Conservation (phyloP, 1,140 invertebrate genomes). For the Psix sp. region DNA sequence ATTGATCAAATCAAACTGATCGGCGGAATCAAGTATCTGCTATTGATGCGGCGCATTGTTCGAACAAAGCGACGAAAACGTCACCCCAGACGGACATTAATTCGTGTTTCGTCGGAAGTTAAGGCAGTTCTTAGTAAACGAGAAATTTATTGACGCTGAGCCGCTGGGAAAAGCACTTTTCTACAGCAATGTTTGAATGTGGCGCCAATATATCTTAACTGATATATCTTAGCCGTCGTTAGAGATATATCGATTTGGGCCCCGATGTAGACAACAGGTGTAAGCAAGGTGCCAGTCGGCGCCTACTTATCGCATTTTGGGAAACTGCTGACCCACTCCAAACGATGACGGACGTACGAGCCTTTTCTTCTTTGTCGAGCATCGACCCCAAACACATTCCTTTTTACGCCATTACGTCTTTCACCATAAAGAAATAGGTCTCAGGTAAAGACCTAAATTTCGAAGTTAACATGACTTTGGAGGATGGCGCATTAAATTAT, state of each 20-base stretch:
- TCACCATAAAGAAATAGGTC: constrained; percentile 16
- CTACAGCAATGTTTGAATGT: no score
- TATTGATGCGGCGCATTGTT: constrained; percentile 47
- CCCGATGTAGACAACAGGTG: constrained; percentile 54
- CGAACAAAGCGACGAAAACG: constrained; percentile 9
- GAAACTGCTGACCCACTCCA: constrained; percentile 62
- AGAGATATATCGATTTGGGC: constrained; percentile 21
- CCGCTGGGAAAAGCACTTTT: constrained; percentile 9
- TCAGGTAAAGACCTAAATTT: constrained; percentile 3
- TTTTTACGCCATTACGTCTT: constrained; percentile 35
- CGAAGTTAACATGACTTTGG: neutral
- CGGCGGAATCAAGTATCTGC: constrained; percentile 71
- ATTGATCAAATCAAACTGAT: constrained; percentile 65
- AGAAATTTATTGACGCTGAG: constrained; percentile 11
- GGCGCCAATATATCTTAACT: no score
- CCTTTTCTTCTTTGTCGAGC: constrained; percentile 53
- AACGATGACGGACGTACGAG: constrained; percentile 14
- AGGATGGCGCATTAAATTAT: constrained; percentile 39
- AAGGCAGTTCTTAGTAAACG: constrained; percentile 19
- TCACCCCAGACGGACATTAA: constrained; percentile 5
- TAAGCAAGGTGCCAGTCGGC: constrained; percentile 33
- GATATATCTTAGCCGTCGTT: neutral
- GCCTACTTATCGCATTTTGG: constrained; percentile 62
- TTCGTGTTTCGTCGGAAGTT: constrained; percentile 13
- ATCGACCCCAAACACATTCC: constrained; percentile 58